Evolutionary conservation across 2,113 vertebrate genomes (phyloP).

Genomic region (Tychaedon coryphoeus): DNA sequence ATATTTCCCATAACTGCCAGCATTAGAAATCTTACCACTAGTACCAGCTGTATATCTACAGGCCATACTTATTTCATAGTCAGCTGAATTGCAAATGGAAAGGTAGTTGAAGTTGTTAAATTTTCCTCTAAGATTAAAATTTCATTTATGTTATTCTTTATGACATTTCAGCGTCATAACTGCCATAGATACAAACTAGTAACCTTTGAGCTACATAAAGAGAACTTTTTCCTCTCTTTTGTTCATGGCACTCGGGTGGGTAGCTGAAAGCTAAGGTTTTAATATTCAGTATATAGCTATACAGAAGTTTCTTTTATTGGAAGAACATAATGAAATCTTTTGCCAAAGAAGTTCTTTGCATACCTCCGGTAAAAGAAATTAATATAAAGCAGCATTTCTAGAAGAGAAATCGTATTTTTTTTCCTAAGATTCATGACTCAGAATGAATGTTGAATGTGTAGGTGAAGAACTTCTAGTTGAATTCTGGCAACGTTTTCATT

Average conservation of each 20-base stretch:
- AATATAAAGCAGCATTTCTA: background rate
- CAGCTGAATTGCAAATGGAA: background rate
- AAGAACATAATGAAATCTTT: background rate
- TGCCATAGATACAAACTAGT: background rate
- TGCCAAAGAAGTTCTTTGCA: background rate
- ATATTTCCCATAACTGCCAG: conserved; percentile 1
- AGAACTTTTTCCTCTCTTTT: background rate
- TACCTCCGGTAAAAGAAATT: background rate
- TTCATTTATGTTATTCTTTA: background rate
- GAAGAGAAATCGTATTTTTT: background rate
- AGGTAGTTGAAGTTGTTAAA: background rate
- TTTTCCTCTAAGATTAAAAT: background rate
- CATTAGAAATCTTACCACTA: conserved; percentile 8
- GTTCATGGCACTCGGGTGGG: background rate
- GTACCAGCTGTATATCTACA: background rate
- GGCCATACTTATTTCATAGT: background rate
- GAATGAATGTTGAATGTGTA: background rate
- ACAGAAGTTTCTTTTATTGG: background rate
- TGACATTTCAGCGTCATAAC: background rate
- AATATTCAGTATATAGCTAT: background rate
- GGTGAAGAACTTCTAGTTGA: background rate
- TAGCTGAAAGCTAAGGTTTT: background rate
- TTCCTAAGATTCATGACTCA: background rate
- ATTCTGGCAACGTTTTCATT: background rate
- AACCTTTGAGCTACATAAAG: background rate